These are phyloP conservation scores for Punctoribates punctum DNA, from an alignment of 2,888 invertebrate species.

Conservation along the genomic window DNA sequence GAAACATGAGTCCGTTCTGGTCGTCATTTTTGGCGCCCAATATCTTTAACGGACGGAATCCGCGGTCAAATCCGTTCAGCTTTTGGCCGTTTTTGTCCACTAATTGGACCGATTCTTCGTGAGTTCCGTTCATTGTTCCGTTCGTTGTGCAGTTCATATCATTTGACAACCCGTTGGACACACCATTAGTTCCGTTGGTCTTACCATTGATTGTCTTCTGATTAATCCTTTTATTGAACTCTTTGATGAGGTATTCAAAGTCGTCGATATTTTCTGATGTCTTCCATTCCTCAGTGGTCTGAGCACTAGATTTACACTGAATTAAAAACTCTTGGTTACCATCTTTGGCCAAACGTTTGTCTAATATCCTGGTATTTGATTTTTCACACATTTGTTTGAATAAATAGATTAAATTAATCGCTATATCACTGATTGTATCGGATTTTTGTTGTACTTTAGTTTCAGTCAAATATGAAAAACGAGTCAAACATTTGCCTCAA, in stretches of 20 bases:
- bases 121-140: too few relatives aligned
- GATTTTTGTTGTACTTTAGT: too few relatives aligned
- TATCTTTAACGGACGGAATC: conserved; percentile 2
- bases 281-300: background rate
- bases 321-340: background rate
- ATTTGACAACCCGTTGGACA: too few relatives aligned
- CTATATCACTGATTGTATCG: background rate
- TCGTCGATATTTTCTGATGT: background rate
- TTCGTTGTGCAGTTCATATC: too few relatives aligned
- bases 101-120: background rate
- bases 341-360: background rate
- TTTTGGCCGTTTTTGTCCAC: background rate
- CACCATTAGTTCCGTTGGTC: too few relatives aligned
- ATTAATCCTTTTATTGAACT: background rate
- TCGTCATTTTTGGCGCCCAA: conserved; percentile 17
- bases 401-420: background rate
- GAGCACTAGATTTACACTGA: background rate
- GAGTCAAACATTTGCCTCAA: too few relatives aligned
- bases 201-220: too few relatives aligned
- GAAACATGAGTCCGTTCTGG: background rate
- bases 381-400: background rate
- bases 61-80: conserved; percentile 24
- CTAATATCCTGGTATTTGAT: background rate
- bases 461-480: too few relatives aligned
- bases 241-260: background rate